Base-by-base conservation (phyloP, 2,797 vertebrate species). In the Sebastes umbrosus region DNA sequence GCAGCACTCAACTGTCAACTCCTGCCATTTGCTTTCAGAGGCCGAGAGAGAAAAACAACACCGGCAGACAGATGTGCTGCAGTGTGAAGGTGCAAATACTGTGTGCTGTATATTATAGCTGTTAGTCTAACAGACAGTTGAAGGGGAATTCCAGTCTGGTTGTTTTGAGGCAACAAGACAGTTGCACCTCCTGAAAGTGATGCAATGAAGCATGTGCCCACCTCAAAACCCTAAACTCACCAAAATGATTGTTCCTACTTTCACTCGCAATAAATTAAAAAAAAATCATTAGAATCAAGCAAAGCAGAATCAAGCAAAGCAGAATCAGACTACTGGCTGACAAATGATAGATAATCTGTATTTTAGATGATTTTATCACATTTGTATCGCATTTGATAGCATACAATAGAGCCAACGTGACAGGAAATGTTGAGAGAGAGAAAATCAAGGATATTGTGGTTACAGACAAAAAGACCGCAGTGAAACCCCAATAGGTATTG, bases 71-170 rank as follows among this genome's bases (percentile, higher is more conserved):
- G 77, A 24, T 31, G 71, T 32, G 77, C n/a, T 69, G 78, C 66
- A 76, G 60, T 0, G 24, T 82, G 12, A 71, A 32, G 64, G 77
- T 81, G 62, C 58, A 84, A 73, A 76, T 22, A 20, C 27, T 25
- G 67, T 46, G 43, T 66, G 13, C 36, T 34, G 75, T 67, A 57
- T 55, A 20, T 20, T 85, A 7, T 13, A 66, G 52, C 12, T 25
- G 60, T 67, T 32, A 29, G 18, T 67, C 34, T 54, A 36, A 4
- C 24, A 65, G 11, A 9, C 25, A 58, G 24, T 80, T 24, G 72
- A 64, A 72, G 82, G 92, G 89, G 80, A 88, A 73, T 77, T 84
- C 88, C 85, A 69, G 60, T 14, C 18, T 14, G 8, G 52, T 39
- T 77, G 65, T 16, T 77, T 68, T n/a, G 22, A 25, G 73, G 77